Evolutionary conservation across 37 sponge, comb jelly and placozoan species (phyloP).

Genomic region (Dysidea cf. avara): DNA sequence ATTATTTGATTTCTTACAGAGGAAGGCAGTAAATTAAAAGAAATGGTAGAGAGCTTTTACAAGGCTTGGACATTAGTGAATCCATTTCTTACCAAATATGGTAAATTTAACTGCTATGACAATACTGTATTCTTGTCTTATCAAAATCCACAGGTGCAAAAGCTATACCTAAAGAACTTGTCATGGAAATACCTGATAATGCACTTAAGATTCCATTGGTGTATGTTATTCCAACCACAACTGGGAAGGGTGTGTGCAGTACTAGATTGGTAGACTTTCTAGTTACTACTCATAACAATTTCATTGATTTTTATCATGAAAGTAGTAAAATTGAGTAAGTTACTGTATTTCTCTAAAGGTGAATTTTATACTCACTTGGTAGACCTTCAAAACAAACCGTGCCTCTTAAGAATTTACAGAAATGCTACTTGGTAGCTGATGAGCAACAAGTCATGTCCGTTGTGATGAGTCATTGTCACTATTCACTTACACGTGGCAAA

Average conservation of each 20-base stretch:
- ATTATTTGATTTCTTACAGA: background rate
- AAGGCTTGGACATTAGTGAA: conserved; percentile 61
- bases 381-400: conserved; percentile 25
- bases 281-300: conserved; percentile 57
- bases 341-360: too few species aligned
- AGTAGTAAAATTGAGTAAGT: conserved; percentile 18
- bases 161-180: too few species aligned
- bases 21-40: background rate
- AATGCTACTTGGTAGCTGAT: conserved; percentile 65
- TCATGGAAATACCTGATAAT: background rate
- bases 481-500: conserved; percentile 68
- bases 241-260: conserved; percentile 65
- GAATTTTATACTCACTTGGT: too few species aligned
- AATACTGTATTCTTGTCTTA: too few species aligned
- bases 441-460: conserved; percentile 67
- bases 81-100: conserved; percentile 46
- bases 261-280: conserved; percentile 67
- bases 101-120: conserved; percentile 4
- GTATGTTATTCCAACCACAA: conserved; percentile 68
- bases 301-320: conserved; percentile 48
- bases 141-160: too few species aligned
- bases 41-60: conserved; percentile 37
- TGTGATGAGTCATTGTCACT: conserved; percentile 76
- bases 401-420: conserved; percentile 56
- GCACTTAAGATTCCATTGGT: conserved; percentile 30